phyloP scores from a whole-genome alignment of 2,797 vertebrate genomes.

The Hypotaenidia okinawae region DNA sequence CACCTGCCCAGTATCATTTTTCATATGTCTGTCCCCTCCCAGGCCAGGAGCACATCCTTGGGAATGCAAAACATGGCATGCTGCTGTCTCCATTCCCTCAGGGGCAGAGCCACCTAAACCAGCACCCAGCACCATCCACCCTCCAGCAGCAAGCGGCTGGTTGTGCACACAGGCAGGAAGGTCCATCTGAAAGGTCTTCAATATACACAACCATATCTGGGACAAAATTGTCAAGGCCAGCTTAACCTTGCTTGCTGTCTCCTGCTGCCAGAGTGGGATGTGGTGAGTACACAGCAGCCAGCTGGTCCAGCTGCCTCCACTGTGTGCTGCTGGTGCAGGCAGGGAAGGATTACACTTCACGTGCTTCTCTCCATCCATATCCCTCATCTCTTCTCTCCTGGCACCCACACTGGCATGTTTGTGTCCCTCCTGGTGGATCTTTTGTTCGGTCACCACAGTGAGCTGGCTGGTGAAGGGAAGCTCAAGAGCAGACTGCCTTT shows the following conservation, averaged over 20 bases:
- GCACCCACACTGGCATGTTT: neutral
- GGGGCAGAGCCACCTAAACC: neutral
- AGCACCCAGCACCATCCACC: neutral
- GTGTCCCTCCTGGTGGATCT: neutral
- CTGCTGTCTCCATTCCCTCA: neutral
- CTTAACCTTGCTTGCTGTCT: neutral
- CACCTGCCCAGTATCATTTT: neutral
- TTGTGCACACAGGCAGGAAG: neutral
- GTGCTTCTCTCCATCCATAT: neutral
- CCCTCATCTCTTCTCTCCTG: neutral
- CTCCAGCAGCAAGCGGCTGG: neutral
- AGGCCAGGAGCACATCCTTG: neutral
- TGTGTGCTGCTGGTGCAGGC: neutral
- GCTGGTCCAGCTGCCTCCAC: neutral
- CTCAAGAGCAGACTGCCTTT: neutral
- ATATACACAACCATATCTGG: fast-evolving
- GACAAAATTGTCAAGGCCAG: neutral
- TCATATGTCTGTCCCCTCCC: neutral
- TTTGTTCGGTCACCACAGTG: neutral
- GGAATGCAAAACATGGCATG: neutral
- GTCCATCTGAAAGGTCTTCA: neutral
- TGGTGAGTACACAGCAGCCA: neutral
- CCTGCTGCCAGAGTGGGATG: neutral
- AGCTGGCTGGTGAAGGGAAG: neutral
- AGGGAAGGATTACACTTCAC: neutral